A percentile compares a stretch with the other conserved stretches of the same genome.
phyloP scores from a whole-genome alignment of 92 coral and sea anemone species.

The Zoanthus sociatus region DNA sequence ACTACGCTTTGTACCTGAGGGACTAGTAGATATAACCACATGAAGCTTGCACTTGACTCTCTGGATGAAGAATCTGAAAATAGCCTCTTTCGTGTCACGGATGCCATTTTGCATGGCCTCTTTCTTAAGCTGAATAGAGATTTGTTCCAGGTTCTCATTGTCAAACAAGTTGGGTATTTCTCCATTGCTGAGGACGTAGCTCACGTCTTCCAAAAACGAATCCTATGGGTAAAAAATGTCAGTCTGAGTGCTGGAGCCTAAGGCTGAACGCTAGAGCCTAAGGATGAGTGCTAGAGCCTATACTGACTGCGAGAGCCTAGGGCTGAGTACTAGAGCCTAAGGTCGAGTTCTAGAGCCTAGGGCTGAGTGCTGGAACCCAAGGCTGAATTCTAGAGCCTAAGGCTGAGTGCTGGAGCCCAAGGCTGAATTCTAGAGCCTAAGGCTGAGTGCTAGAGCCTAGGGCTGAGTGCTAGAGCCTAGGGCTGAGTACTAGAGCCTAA shows the following conservation, averaged over 20 bases:
- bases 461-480: no score
- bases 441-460: no score
- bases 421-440: no score
- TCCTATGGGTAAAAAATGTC: slow-evolving; percentile 62
- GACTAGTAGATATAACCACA: slow-evolving; percentile 89
- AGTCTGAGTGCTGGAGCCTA: neutral
- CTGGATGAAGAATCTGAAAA: slow-evolving; percentile 84
- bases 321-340: no score
- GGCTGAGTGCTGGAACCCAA: no score
- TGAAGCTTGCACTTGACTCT: slow-evolving; percentile 89
- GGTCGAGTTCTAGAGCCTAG: no score
- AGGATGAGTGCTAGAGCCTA: no score
- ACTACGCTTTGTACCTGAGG: slow-evolving; percentile 69
- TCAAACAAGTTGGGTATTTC: slow-evolving; percentile 85
- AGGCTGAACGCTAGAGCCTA: no score
- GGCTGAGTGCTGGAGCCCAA: no score
- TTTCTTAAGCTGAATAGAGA: slow-evolving; percentile 74
- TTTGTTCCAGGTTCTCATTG: slow-evolving; percentile 85
- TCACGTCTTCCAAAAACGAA: slow-evolving; percentile 89
- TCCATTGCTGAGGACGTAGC: slow-evolving; percentile 75
- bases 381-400: no score
- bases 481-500: no score
- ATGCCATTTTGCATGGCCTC: slow-evolving; percentile 76
- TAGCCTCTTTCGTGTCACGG: slow-evolving; percentile 78
- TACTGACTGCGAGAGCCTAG: no score